These are phyloP conservation scores for Bombus vancouverensis DNA, from an alignment of 1,140 invertebrate species.

Conservation along the genomic window DNA sequence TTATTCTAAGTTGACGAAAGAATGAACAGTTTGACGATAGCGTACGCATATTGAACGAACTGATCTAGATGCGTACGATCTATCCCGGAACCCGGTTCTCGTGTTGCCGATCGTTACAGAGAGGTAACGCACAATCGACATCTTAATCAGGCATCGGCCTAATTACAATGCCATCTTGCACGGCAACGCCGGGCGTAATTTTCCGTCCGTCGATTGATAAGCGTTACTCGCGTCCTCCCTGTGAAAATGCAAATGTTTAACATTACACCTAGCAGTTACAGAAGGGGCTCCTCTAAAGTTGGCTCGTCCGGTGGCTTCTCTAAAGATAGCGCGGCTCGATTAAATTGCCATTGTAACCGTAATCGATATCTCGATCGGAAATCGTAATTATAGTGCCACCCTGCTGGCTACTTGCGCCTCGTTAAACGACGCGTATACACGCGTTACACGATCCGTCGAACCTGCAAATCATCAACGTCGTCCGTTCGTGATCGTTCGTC, in stretches of 20 bases:
- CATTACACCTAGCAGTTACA: slow-evolving; percentile 30
- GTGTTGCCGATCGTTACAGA: neutral
- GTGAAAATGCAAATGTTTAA: slow-evolving; percentile 47
- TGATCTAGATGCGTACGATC: slow-evolving; percentile 12
- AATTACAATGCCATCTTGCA: slow-evolving; percentile 48
- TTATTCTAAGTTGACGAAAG: neutral
- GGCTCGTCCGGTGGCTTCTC: slow-evolving; percentile 6
- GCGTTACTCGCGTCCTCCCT: neutral
- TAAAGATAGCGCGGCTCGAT: slow-evolving; percentile 39
- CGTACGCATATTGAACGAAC: neutral
- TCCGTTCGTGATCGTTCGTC: neutral
- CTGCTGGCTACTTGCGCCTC: slow-evolving; percentile 24
- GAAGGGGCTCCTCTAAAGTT: too few species aligned
- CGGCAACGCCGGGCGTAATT: slow-evolving; percentile 39
- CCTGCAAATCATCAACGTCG: slow-evolving; percentile 23
- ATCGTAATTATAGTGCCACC: slow-evolving; percentile 44
- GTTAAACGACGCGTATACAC: slow-evolving; percentile 18
- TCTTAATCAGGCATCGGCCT: slow-evolving; percentile 52
- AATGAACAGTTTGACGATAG: neutral
- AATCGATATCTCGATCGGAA: slow-evolving; percentile 52
- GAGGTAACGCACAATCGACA: slow-evolving; percentile 36
- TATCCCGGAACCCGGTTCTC: neutral
- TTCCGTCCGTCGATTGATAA: slow-evolving; percentile 35
- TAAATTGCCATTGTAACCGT: slow-evolving; percentile 50
- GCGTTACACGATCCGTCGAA: slow-evolving; percentile 26